These are phyloP conservation scores for Epiblema foenella DNA, from an alignment of 2,888 invertebrate species.

Conservation along the genomic window DNA sequence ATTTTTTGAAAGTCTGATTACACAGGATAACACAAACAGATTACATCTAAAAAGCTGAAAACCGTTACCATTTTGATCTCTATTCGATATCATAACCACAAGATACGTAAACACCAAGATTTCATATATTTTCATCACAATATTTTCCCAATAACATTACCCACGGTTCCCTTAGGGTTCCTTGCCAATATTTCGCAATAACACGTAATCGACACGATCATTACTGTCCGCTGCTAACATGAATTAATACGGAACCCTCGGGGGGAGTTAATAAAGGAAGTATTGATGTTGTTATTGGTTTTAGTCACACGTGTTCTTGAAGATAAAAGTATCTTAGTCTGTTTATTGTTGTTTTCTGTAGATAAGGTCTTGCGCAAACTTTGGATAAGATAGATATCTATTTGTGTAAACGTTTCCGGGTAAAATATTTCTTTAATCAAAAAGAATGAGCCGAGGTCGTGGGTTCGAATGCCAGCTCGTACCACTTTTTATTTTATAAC, in stretches of 20 bases:
- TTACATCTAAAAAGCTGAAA: neutral
- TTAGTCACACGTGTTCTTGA: constrained; percentile 41
- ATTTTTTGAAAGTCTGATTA: neutral
- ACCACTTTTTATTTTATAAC: too few relatives aligned
- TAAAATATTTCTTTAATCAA: neutral
- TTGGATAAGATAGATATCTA: neutral
- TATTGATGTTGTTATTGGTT: constrained; percentile 45
- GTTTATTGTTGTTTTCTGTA: neutral
- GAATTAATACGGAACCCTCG: constrained; percentile 75
- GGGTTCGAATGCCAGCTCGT: too few relatives aligned
- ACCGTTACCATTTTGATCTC: neutral
- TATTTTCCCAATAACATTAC: constrained; percentile 4
- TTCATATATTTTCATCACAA: constrained; percentile 37
- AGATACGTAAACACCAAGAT: constrained; percentile 5
- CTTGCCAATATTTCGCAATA: constrained; percentile 79
- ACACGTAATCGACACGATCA: constrained; percentile 76
- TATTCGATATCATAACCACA: neutral
- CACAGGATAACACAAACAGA: neutral
- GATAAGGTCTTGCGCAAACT: constrained; percentile 9
- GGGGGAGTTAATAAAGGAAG: constrained; percentile 50
- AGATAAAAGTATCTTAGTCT: constrained; percentile 8
- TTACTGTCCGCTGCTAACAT: constrained; percentile 80
- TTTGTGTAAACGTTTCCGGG: neutral
- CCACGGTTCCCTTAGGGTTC: constrained; percentile 52
- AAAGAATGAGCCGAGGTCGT: too few relatives aligned